A percentile compares a stretch with the other conserved stretches of the same genome.
phyloP scores from a whole-genome alignment of 2,797 vertebrate species.

The Chaetodon trifasciatus region DNA sequence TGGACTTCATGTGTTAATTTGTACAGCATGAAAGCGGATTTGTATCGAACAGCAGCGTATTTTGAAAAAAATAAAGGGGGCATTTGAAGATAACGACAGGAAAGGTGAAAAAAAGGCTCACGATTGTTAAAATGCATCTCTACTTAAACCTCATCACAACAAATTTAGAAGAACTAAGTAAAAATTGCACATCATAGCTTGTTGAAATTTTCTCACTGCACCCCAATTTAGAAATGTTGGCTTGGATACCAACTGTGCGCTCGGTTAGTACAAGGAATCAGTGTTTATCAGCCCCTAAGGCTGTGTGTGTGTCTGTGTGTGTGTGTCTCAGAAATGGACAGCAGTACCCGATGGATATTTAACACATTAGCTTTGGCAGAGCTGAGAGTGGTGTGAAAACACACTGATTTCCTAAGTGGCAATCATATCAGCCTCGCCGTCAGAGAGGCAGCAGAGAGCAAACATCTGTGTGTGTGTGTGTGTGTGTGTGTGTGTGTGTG shows the following conservation, averaged over 20 bases:
- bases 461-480: conserved; percentile 82
- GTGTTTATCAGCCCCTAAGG: conserved; percentile 74
- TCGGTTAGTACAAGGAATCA: conserved; percentile 78
- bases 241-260: conserved; percentile 64
- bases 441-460: conserved; percentile 82
- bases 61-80: conserved; percentile 1
- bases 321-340: conserved; percentile 80
- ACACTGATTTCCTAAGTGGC: conserved; percentile 86
- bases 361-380: conserved; percentile 85
- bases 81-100: conserved; percentile 36
- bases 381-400: conserved; percentile 84
- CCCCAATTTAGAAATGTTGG: conserved; percentile 76
- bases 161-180: conserved; percentile 67
- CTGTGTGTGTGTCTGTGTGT: conserved; percentile 55
- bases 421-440: conserved; percentile 83
- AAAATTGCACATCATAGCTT: conserved; percentile 64
- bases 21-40: conserved; percentile 48
- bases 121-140: conserved; percentile 48
- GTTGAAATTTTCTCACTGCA: conserved; percentile 66
- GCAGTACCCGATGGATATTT: conserved; percentile 83
- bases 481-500: conserved; percentile 55
- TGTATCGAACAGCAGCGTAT: conserved; percentile 2
- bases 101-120: conserved; percentile 38
- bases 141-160: conserved; percentile 43
- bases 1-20: conserved; percentile 52